phyloP scores from a whole-genome alignment of 2,888 invertebrate genomes.

The Glyphotaelius pellucidus region DNA sequence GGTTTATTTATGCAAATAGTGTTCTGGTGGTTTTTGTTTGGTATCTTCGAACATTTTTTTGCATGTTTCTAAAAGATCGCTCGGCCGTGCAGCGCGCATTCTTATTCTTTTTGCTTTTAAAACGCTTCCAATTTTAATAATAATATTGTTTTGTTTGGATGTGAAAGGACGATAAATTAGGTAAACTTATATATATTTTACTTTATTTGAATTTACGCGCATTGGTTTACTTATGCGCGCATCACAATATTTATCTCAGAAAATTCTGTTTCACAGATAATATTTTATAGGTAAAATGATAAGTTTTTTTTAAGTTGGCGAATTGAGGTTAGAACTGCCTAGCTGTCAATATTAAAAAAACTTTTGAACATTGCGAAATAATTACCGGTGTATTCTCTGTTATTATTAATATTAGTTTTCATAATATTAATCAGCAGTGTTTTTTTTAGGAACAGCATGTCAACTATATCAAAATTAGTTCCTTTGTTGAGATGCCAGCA shows the following conservation, averaged over 20 bases:
- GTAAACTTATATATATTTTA: not conserved
- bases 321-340: not conserved
- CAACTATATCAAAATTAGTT: slow-evolving; percentile 73
- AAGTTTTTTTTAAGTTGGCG: not conserved
- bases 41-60: not conserved
- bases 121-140: not conserved
- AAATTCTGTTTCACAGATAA: not conserved
- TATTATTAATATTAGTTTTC: not conserved
- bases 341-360: not conserved
- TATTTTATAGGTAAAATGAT: not conserved
- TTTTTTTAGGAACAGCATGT: slow-evolving; percentile 69
- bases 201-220: not conserved
- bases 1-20: too few relatives aligned
- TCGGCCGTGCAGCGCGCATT: not conserved
- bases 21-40: not conserved
- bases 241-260: not conserved
- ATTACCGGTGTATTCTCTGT: not conserved
- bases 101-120: not conserved
- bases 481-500: slow-evolving; percentile 70
- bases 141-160: not conserved
- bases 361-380: not conserved
- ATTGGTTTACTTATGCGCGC: too few relatives aligned
- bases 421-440: not conserved
- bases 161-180: not conserved
- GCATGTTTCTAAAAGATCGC: not conserved